A percentile compares a stretch with the other conserved stretches of the same genome.
Conservation (phyloP, 2,888 invertebrate species). For the Leucophora obtusa region DNA sequence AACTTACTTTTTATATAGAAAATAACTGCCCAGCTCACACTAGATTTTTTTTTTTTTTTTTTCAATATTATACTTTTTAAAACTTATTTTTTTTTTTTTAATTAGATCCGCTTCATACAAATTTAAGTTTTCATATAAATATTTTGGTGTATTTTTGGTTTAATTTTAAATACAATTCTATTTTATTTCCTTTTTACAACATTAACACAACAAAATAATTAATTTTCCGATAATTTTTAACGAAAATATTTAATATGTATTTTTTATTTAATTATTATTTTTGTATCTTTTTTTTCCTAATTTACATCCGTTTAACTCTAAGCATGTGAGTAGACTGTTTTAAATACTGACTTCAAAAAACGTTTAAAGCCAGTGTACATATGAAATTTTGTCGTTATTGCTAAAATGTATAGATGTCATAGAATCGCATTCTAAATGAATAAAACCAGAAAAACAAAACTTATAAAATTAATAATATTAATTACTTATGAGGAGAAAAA, state of each 20-base stretch:
- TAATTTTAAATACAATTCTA: too few species aligned
- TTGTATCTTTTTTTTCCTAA: neutral
- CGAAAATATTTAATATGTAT: neutral
- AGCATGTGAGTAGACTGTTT: conserved; percentile 48
- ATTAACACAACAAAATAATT: neutral
- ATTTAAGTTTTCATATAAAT: neutral
- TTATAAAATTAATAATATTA: too few species aligned
- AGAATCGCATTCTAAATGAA: too few species aligned
- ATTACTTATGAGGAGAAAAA: too few species aligned
- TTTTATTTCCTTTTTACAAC: neutral
- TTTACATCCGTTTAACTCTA: conserved; percentile 43
- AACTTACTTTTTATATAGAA: too few species aligned
- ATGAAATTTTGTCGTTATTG: too few species aligned
- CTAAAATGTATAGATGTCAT: too few species aligned
- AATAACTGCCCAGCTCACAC: too few species aligned
- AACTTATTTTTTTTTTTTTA: neutral
- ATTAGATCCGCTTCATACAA: neutral
- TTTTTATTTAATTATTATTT: conserved; percentile 7
- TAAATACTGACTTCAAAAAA: conserved; percentile 22
- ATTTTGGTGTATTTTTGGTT: neutral
- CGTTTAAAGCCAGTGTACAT: neutral
- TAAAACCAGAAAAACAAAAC: too few species aligned
- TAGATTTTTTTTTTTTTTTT: neutral
- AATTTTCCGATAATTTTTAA: neutral
- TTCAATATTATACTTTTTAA: neutral